Percentiles rank a stretch among this genome's conserved stretches.
Conservation (phyloP, 1,140 invertebrate genomes). For the Spodoptera litura region DNA sequence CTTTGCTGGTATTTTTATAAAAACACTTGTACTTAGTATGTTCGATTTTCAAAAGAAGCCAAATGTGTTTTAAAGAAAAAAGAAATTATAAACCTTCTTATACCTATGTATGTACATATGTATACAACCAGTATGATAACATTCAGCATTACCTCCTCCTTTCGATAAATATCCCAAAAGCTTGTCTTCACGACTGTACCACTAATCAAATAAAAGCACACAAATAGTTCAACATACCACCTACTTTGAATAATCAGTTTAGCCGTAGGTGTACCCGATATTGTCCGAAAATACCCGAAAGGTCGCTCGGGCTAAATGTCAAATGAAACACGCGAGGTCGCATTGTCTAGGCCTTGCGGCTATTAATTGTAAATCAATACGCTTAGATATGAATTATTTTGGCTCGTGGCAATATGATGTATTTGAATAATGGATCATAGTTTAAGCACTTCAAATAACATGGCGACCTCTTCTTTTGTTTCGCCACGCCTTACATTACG, state of each 20-base stretch:
- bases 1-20: too few relatives aligned
- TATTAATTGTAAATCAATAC: conserved; percentile 68
- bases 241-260: conserved; percentile 72
- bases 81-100: too few relatives aligned
- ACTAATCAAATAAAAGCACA: conserved; percentile 36
- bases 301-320: conserved; percentile 79
- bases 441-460: conserved; percentile 12
- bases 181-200: conserved; percentile 26
- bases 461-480: conserved; percentile 13
- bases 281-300: conserved; percentile 71
- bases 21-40: not conserved
- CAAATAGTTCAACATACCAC: conserved; percentile 41
- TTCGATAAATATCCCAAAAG: not conserved
- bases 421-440: conserved; percentile 41
- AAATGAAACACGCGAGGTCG: conserved; percentile 73
- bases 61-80: too few relatives aligned
- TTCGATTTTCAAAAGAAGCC: too few relatives aligned
- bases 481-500: not conserved
- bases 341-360: conserved; percentile 63
- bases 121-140: too few relatives aligned
- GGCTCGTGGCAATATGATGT: conserved; percentile 44
- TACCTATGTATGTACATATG: too few relatives aligned
- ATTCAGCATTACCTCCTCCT: too few relatives aligned
- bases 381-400: conserved; percentile 43
- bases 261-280: conserved; percentile 73